Percentiles rank a stretch among this genome's conserved stretches.
These are phyloP conservation scores for Larimichthys polyactis DNA, from an alignment of 2,113 vertebrate species.

Conservation along the genomic window DNA sequence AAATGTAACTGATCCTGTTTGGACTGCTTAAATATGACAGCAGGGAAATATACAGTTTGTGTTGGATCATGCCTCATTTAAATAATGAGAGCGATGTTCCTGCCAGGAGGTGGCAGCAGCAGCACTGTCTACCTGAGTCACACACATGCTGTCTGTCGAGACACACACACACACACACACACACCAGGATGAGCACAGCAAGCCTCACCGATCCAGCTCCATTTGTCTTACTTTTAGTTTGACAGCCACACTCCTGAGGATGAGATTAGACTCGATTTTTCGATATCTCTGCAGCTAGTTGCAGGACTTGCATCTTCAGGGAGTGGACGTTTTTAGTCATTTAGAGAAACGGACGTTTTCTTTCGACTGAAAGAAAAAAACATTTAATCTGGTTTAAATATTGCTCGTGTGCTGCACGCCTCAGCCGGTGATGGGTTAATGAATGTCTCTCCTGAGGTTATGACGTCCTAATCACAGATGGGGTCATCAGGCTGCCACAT, in stretches of 20 bases:
- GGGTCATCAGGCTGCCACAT: slow-evolving; percentile 24
- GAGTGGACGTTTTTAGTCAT: not conserved
- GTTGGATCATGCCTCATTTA: not conserved
- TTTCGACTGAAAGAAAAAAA: not conserved
- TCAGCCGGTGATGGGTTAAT: slow-evolving; percentile 60
- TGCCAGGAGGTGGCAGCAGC: slow-evolving; percentile 79
- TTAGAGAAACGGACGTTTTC: not conserved
- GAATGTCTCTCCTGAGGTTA: slow-evolving; percentile 20
- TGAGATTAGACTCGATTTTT: slow-evolving; percentile 3
- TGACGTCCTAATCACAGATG: slow-evolving; percentile 51
- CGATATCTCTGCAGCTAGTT: not conserved
- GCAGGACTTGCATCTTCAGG: slow-evolving; percentile 8
- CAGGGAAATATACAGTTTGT: not conserved
- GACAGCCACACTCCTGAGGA: slow-evolving; percentile 14
- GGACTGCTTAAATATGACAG: not conserved
- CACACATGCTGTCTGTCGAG: not conserved
- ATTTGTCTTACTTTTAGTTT: slow-evolving; percentile 36
- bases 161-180: slow-evolving; percentile 9
- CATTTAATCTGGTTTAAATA: not conserved
- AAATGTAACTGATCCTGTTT: not conserved
- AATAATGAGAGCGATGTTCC: not conserved
- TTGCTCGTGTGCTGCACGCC: not conserved
- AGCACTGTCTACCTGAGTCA: slow-evolving; percentile 39
- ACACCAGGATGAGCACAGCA: slow-evolving; percentile 1
- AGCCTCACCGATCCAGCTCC: slow-evolving; percentile 18